Conservation (phyloP, 2,113 vertebrate species). For the Periophthalmodon schlosseri region DNA sequence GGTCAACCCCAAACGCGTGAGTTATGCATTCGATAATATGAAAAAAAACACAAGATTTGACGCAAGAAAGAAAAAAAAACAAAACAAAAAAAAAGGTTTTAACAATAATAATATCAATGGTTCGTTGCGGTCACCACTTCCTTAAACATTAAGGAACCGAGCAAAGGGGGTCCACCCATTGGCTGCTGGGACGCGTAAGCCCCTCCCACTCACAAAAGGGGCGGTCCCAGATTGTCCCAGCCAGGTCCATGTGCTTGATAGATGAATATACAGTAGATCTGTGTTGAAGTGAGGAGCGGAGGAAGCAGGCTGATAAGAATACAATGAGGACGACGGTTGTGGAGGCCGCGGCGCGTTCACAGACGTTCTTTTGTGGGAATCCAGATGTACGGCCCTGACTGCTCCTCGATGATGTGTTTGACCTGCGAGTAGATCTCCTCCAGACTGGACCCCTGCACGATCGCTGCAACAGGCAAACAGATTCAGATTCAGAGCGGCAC, state of each 20-base stretch:
- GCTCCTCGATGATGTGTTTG: constrained; percentile 96
- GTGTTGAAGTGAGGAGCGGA: constrained; percentile 24
- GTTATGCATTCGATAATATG: constrained; percentile 83
- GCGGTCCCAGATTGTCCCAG: constrained; percentile 70
- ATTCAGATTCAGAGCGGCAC: too few relatives aligned
- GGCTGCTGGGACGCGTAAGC: constrained; percentile 85
- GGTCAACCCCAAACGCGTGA: constrained; percentile 79
- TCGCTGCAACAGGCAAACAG: constrained; percentile 73
- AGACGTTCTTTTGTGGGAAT: constrained; percentile 93
- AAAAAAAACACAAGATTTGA: constrained; percentile 68
- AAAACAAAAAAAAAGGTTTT: constrained; percentile 79
- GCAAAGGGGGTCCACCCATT: constrained; percentile 81
- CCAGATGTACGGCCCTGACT: constrained; percentile 97
- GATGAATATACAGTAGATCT: background rate
- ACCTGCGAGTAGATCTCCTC: constrained; percentile 96
- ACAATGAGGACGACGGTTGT: constrained; percentile 55
- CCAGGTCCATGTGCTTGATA: constrained; percentile 50
- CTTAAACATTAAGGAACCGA: constrained; percentile 99
- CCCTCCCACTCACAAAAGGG: constrained; percentile 57
- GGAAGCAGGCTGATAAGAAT: constrained; percentile 74
- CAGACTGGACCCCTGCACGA: constrained; percentile 91
- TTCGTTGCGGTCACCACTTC: constrained; percentile 85
- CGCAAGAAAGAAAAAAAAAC: constrained; percentile 50
- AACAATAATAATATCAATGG: constrained; percentile 73
- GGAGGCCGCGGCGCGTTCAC: constrained; percentile 72